Base-by-base conservation (phyloP, 2,797 vertebrate species). In the Sciaenops ocellatus region DNA sequence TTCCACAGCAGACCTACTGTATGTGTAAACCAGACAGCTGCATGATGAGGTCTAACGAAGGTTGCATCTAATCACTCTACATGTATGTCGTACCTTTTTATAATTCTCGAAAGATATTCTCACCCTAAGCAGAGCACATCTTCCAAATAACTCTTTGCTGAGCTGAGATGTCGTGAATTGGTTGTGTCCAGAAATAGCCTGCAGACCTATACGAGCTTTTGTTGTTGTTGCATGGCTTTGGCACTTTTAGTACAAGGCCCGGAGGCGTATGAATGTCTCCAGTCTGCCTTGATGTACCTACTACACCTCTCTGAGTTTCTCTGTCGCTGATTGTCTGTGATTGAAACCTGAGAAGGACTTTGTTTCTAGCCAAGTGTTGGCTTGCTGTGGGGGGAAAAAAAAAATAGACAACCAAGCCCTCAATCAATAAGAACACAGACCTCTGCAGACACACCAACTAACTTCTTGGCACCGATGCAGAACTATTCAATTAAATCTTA, bases 401-500 rank as follows among this genome's bases (percentile, higher is more conserved):
- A 61, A 78, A 47, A 70, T 48, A 52, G n/a, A 30, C 30, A 67
- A 67, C 61, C 42, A 48, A 69, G 76, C 54, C 69, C 60, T 86
- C 77, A 85, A 38, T 85, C 82, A 84, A 47, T 69, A 62, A 77
- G 64, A 89, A 76, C 78, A 56, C 56, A 86, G 73, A 69, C 76
- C 67, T 89, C 84, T 85, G 64, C 85, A 90, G 90, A 89, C 77
- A 89, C 81, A 69, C 64, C 65, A 57, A 78, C 78, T 80, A 83
- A 81, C 70, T 69, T 90, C 83, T 85, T 90, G 90, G 87, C 91
- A 92, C 84, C 62, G 86, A 85, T 84, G 89, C 90, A 92, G 80
- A 91, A 91, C 89, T 89, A 89, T 90, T 92, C 83, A 92, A 92
- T 94, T 92, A 91, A 92, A 92, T 88, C 80, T 89, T 62, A 73